A percentile compares a stretch with the other conserved stretches of the same genome.
Evolutionary conservation across 2,113 vertebrate genomes (phyloP).

Genomic region (Phoxinus phoxinus): DNA sequence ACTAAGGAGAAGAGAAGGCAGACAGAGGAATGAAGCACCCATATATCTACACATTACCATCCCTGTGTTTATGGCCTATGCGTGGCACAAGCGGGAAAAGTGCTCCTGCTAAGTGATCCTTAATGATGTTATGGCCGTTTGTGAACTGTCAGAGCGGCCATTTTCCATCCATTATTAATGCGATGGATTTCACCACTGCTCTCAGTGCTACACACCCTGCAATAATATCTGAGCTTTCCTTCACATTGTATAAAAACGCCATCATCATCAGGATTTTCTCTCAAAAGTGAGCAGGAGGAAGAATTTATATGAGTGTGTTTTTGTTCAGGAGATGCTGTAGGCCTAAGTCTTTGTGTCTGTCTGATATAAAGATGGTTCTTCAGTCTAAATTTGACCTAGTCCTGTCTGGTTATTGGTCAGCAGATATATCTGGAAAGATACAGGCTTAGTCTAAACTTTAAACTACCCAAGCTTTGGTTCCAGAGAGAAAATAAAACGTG

Average conservation of each 20-base stretch:
- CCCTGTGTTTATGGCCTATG: slow-evolving; percentile 40
- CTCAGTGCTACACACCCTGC: not conserved
- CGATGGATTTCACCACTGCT: slow-evolving; percentile 30
- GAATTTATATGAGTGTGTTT: not conserved
- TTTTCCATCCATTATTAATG: slow-evolving; percentile 62
- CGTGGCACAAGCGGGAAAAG: slow-evolving; percentile 12
- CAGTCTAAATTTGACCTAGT: slow-evolving; percentile 40
- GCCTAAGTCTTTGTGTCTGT: slow-evolving; percentile 1
- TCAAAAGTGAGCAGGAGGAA: slow-evolving; percentile 9
- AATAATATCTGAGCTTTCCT: slow-evolving; percentile 24
- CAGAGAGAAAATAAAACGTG: not conserved
- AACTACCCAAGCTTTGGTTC: not conserved
- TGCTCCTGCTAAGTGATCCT: slow-evolving; percentile 56
- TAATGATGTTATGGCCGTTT: slow-evolving; percentile 58
- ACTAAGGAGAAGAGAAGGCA: not conserved
- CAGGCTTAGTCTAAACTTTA: not conserved
- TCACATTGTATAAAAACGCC: not conserved
- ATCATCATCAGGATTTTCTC: slow-evolving; percentile 1
- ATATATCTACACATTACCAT: slow-evolving; percentile 8
- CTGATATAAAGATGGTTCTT: not conserved
- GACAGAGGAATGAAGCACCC: not conserved
- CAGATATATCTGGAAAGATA: not conserved
- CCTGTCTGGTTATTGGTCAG: slow-evolving; percentile 5
- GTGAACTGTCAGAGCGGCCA: slow-evolving; percentile 46
- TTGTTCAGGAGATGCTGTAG: not conserved